Percentiles rank a stretch among this genome's conserved stretches.
Conservation (phyloP, 2,888 invertebrate species). For the Gari tellinella region DNA sequence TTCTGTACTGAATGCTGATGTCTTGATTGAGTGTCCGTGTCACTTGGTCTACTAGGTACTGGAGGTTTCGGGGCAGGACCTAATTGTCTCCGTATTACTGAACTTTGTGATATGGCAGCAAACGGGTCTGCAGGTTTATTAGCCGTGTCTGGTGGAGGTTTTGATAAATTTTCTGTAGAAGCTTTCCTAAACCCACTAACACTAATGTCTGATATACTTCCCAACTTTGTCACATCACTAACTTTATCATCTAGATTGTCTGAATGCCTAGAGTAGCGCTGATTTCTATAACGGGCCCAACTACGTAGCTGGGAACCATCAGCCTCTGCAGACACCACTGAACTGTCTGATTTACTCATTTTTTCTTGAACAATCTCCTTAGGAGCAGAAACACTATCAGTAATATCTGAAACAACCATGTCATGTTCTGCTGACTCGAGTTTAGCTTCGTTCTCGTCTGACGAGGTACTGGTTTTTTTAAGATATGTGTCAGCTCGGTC, state of each 20-base stretch:
- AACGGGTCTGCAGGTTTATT: constrained; percentile 27
- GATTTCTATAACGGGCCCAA: constrained; percentile 61
- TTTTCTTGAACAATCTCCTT: constrained; percentile 23
- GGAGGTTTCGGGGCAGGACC: constrained; percentile 1
- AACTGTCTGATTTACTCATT: constrained; percentile 56
- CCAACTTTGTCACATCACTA: constrained; percentile 59
- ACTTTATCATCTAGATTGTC: constrained; percentile 61
- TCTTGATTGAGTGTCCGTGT: background rate
- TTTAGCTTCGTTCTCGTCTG: constrained; percentile 42
- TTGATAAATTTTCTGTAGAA: constrained; percentile 51
- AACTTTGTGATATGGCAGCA: constrained; percentile 48
- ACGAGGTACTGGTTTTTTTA: constrained; percentile 51
- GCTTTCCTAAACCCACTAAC: constrained; percentile 58
- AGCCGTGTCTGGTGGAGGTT: constrained; percentile 15
- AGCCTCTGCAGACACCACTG: constrained; percentile 22
- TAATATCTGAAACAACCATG: constrained; percentile 50
- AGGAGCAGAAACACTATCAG: constrained; percentile 5
- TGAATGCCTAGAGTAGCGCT: constrained; percentile 50
- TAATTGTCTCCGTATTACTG: constrained; percentile 19
- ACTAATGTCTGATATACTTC: constrained; percentile 60
- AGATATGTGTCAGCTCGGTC: constrained; percentile 75
- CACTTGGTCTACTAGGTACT: constrained; percentile 18
- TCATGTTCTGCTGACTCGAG: constrained; percentile 45
- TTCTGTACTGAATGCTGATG: too few species aligned
- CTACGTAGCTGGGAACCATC: constrained; percentile 39